These are phyloP conservation scores for Pimephales promelas DNA, from an alignment of 2,113 vertebrate species.

Conservation along the genomic window DNA sequence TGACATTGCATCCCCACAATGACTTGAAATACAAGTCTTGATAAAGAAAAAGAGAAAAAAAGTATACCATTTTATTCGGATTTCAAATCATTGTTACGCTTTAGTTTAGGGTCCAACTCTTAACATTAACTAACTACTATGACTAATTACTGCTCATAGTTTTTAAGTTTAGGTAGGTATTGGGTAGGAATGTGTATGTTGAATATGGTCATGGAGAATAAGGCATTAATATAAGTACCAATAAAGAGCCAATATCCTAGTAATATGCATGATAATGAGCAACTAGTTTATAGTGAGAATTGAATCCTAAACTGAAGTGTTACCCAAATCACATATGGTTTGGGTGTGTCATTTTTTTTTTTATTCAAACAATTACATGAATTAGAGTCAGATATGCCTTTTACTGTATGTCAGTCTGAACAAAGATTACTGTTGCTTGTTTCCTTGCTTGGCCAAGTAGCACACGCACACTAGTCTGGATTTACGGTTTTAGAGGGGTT, in stretches of 20 bases:
- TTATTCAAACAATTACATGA: constrained; percentile 4
- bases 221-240: too few species aligned
- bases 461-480: neutral
- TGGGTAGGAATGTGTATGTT: too few species aligned
- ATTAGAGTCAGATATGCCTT: constrained; percentile 8
- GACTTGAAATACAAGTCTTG: neutral
- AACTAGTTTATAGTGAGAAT: too few species aligned
- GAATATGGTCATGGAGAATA: too few species aligned
- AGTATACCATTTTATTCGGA: neutral
- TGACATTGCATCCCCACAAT: neutral
- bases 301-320: too few species aligned
- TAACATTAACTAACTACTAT: too few species aligned
- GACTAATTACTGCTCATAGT: too few species aligned
- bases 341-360: neutral
- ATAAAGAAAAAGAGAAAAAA: too few species aligned
- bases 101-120: too few species aligned
- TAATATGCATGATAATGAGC: too few species aligned
- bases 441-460: neutral
- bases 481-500: neutral
- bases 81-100: neutral
- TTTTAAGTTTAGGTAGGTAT: too few species aligned
- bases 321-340: neutral
- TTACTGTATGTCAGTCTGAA: neutral
- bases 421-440: neutral
- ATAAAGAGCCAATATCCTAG: too few species aligned